Conservation (phyloP, 2,797 vertebrate genomes). For the Premnoplex brunnescens region DNA sequence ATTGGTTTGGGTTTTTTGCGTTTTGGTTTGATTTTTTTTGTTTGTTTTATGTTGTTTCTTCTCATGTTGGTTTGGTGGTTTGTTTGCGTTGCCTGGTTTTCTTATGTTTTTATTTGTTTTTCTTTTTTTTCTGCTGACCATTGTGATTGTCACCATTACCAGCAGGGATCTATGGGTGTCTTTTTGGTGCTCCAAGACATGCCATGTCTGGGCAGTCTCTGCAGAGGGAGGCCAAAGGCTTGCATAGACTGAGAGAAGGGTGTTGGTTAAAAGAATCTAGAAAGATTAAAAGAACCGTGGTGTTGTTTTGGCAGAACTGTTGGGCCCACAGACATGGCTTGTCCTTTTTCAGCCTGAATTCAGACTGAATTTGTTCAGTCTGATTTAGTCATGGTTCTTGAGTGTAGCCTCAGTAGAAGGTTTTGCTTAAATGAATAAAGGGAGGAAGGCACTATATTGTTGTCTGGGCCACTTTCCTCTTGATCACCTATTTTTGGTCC, state of each 20-base stretch:
- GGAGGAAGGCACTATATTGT: neutral
- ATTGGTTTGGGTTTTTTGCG: neutral
- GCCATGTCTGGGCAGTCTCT: neutral
- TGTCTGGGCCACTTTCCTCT: neutral
- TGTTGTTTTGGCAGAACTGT: neutral
- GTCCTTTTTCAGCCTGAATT: neutral
- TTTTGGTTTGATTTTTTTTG: neutral
- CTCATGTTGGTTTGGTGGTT: neutral
- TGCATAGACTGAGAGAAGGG: neutral
- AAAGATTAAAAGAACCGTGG: neutral
- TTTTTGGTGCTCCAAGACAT: neutral
- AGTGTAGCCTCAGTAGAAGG: neutral
- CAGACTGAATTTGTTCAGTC: neutral
- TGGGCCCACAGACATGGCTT: neutral
- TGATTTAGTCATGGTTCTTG: neutral
- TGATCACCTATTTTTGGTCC: neutral
- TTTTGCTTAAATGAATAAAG: neutral
- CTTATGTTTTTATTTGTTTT: neutral
- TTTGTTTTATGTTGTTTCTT: neutral
- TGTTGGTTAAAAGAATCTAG: neutral
- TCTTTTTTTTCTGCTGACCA: neutral
- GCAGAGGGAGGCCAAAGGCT: neutral
- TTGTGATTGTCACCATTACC: neutral
- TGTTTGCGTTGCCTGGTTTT: neutral
- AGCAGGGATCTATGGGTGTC: neutral